phyloP scores from a whole-genome alignment of 1,140 invertebrate genomes.

The Nymphalis io region DNA sequence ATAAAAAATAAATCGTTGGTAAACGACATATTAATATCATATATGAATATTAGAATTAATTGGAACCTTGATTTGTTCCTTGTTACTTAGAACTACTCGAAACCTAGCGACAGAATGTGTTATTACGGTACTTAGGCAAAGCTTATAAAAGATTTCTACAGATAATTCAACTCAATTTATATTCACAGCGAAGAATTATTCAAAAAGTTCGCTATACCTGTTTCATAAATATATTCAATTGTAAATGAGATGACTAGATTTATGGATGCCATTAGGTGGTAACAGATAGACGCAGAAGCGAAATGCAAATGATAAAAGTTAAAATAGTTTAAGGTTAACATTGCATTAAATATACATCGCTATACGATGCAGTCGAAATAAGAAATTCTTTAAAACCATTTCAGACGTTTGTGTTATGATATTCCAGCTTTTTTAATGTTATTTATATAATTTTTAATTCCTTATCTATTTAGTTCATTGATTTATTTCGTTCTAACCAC shows the following conservation, averaged over 20 bases:
- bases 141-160: slow-evolving; percentile 4
- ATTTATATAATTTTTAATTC: too few species aligned
- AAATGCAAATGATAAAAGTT: slow-evolving; percentile 31
- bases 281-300: slow-evolving; percentile 19
- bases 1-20: too few species aligned
- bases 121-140: background rate
- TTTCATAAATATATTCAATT: slow-evolving; percentile 29
- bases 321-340: slow-evolving; percentile 3
- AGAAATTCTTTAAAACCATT: background rate
- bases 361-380: background rate
- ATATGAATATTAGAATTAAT: background rate
- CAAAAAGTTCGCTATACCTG: slow-evolving; percentile 13
- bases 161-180: slow-evolving; percentile 6
- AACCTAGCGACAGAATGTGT: slow-evolving; percentile 4
- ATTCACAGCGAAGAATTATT: slow-evolving; percentile 11
- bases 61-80: background rate
- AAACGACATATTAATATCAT: too few species aligned
- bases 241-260: slow-evolving; percentile 32
- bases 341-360: background rate
- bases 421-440: too few species aligned
- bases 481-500: too few species aligned
- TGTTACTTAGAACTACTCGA: background rate
- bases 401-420: background rate
- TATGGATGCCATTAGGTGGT: slow-evolving; percentile 27
- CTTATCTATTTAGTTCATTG: too few species aligned